Base-by-base conservation (phyloP, 2,888 invertebrate genomes). In the Thecophora atra region DNA sequence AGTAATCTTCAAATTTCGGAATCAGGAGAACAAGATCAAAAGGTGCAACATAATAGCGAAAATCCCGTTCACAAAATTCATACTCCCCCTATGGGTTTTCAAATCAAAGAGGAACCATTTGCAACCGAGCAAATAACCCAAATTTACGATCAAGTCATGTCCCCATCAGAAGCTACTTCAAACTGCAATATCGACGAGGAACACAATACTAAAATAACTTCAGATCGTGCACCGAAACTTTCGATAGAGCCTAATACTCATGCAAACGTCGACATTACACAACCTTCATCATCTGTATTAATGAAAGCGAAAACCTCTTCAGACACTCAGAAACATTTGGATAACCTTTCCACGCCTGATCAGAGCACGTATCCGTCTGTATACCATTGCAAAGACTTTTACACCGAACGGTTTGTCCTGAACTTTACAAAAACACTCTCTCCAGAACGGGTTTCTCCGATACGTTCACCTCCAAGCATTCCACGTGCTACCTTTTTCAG, bases 261-360 rank as follows among this genome's bases (percentile, higher is more conserved):
- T 65, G 75, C 47, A 78, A 75, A 84, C 87, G 81, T 85, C 89
- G 83, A 5, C n/a, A 81, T 81, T 81, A 86, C 78, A 83, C 85
- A 83, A 82, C 88, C 83, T 3, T 82, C 80, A 21, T 85, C 84
- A 65, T 83, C 81, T 19, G 76, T 79, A 21, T 37, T 58, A n/a
- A 78, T 83, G 78, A 84, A 84, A 69, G 80, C 82, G 0, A 82
- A 89, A 78, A 87, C 88, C 78, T 88, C 84, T 82, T 87, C 83
- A 17, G 81, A 89, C 83, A 88, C 88, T 79, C 82, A 80, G 2
- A 76, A 79, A 67, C 82, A 85, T 60, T 78, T 84, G 26, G 84
- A 85, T 56, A 82, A 85, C 44, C 77, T 85, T 37, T 83, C 85
- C 30, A 84, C 84, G 0, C 83, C 85, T 0, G 84, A 84, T 0